Evolutionary conservation across 2,113 vertebrate species (phyloP), one percentile per base, ranked within the genome.

Genomic region (Puntigrus tetrazona): DNA sequence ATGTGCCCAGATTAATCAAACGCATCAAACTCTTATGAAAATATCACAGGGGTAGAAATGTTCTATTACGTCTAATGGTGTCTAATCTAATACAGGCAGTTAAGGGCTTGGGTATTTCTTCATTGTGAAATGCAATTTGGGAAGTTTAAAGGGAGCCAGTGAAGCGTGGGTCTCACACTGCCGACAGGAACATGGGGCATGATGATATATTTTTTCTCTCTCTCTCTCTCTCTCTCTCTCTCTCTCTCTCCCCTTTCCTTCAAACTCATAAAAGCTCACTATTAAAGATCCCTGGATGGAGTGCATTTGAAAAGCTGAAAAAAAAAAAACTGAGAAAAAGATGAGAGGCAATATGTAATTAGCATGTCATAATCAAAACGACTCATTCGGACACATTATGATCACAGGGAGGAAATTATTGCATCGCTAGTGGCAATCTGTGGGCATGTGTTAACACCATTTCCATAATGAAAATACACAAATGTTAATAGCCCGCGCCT

Each of bases 1-100:
- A 99, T 97, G 97, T 95, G 97, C 96, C 96, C 97, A 98, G 97
- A 99, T 99, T 99, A 99, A 99, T 99, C 97, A 99, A 99, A 97
- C 91, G 96, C 97, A 96, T 96, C 96, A 97, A 97, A 97, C 96
- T 97, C 97, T 96, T 98, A 96, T 96, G 95, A 96, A 97, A 98
- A 98, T 97, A 98, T 94, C 92, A 95, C 95, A 93, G 95, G 95
- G 94, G 94, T 94, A 96, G 96, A 96, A 88, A 96, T 95, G 96
- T 97, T 97, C 97, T 98, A 99, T 99, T 98, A 98, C 96, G 97
- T 97, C 97, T 98, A 99, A 99, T 98, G 97, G 97, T 96, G 96
- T 97, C 97, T 99, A 97, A 98, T 98, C 97, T 98, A 98, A 98
- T 96, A 96, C 95, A 97, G 96, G 97, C 97, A 98, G 96, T 98